These are phyloP conservation scores for Dinoponera quadriceps DNA, from an alignment of 1,140 invertebrate species.

Conservation along the genomic window DNA sequence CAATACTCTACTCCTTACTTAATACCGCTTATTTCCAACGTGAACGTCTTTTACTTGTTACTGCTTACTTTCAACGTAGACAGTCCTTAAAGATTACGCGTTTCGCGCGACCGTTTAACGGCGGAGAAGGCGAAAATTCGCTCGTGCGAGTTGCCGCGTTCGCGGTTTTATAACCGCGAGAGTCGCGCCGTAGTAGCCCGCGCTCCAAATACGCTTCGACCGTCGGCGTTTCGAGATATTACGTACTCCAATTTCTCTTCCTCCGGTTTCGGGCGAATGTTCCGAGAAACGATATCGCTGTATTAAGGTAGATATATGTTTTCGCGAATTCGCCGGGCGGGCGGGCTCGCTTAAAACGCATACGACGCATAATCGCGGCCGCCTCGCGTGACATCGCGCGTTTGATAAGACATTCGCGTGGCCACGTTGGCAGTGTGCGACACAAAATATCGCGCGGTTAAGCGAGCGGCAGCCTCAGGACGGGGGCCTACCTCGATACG, in stretches of 20 bases:
- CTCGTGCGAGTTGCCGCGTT: too few relatives aligned
- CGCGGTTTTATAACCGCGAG: too few relatives aligned
- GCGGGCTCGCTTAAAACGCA: constrained; percentile 34
- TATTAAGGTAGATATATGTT: constrained; percentile 50
- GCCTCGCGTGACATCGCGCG: constrained; percentile 37
- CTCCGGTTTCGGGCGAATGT: constrained; percentile 16
- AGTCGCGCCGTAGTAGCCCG: too few relatives aligned
- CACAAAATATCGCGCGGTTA: constrained; percentile 53
- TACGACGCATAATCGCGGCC: constrained; percentile 38
- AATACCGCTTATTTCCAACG: too few relatives aligned
- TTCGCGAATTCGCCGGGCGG: constrained; percentile 30
- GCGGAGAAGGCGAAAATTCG: too few relatives aligned
- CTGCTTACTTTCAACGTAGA: too few relatives aligned
- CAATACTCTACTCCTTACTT: too few relatives aligned
- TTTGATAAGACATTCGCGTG: constrained; percentile 37
- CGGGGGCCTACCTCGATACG: background rate
- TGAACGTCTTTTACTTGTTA: too few relatives aligned
- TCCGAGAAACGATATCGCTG: constrained; percentile 51
- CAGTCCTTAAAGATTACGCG: too few relatives aligned
- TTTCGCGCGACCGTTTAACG: too few relatives aligned
- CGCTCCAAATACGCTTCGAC: too few relatives aligned
- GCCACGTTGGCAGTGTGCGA: constrained; percentile 40
- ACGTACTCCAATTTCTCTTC: background rate
- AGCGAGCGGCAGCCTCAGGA: constrained; percentile 1
- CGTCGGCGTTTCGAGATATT: background rate